Evolutionary conservation across 2,888 invertebrate genomes (phyloP).

Genomic region (Lepidocyrtoides sp.): DNA sequence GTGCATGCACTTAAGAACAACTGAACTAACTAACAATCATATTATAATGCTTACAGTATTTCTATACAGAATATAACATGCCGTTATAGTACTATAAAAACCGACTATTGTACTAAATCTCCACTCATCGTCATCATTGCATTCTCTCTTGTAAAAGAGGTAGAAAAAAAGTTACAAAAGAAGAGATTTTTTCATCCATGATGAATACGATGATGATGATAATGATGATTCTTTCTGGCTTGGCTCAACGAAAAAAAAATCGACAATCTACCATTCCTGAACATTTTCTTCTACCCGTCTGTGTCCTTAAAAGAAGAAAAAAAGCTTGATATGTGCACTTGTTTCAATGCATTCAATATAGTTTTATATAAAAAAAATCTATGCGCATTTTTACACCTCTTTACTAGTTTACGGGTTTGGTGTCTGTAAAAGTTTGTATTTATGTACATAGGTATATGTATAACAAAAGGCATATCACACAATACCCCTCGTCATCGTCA

Average conservation of each 20-base stretch:
- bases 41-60: neutral
- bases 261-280: constrained; percentile 40
- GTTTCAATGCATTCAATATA: constrained; percentile 35
- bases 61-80: neutral
- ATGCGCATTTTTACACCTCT: neutral
- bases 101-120: neutral
- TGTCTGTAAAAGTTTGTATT: neutral
- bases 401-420: neutral
- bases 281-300: neutral
- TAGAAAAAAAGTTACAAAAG: constrained; percentile 34
- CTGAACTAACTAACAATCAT: neutral
- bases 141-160: constrained; percentile 11
- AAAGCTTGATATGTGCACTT: constrained; percentile 16
- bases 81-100: neutral
- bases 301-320: constrained; percentile 31
- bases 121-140: neutral
- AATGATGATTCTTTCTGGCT: constrained; percentile 54
- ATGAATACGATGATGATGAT: constrained; percentile 43
- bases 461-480: constrained; percentile 38
- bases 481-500: constrained; percentile 62
- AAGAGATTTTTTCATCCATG: constrained; percentile 38
- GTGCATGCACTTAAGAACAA: constrained; percentile 24
- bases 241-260: constrained; percentile 55
- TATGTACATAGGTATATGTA: neutral
- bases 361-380: neutral